Conservation (phyloP, 2,888 invertebrate species). For the Cynaeus angustus region DNA sequence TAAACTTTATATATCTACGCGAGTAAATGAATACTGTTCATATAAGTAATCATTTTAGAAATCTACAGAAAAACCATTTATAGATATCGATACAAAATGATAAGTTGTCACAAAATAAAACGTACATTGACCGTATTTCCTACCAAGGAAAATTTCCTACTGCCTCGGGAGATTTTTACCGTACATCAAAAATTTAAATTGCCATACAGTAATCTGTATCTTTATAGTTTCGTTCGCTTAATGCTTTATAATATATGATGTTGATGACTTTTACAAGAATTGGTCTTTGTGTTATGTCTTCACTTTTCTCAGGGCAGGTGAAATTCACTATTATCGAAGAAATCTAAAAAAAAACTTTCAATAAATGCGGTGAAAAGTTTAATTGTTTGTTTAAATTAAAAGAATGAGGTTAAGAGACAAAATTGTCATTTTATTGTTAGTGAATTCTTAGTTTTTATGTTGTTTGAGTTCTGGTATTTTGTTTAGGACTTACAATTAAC, state of each 20-base stretch:
- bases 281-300: constrained; percentile 4
- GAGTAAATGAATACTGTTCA: too few relatives aligned
- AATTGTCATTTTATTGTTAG: background rate
- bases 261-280: constrained; percentile 11
- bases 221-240: background rate
- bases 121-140: constrained; percentile 1
- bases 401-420: background rate
- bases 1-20: too few relatives aligned
- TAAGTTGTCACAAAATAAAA: background rate
- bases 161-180: constrained; percentile 4
- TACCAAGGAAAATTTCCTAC: constrained; percentile 3
- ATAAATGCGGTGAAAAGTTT: too few relatives aligned
- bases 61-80: too few relatives aligned
- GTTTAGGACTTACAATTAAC: background rate
- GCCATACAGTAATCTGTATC: background rate
- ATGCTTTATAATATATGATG: background rate
- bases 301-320: background rate
- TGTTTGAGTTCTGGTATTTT: background rate
- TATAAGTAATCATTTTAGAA: too few relatives aligned
- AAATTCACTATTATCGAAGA: background rate
- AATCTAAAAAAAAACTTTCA: background rate
- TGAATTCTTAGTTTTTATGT: too few relatives aligned
- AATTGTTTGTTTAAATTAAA: too few relatives aligned
- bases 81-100: too few relatives aligned
- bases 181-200: constrained; percentile 7